Evolutionary conservation across 2,797 vertebrate species (phyloP), one percentile per base, ranked within the genome.

Genomic region (Helicolenus hilgendorfi): DNA sequence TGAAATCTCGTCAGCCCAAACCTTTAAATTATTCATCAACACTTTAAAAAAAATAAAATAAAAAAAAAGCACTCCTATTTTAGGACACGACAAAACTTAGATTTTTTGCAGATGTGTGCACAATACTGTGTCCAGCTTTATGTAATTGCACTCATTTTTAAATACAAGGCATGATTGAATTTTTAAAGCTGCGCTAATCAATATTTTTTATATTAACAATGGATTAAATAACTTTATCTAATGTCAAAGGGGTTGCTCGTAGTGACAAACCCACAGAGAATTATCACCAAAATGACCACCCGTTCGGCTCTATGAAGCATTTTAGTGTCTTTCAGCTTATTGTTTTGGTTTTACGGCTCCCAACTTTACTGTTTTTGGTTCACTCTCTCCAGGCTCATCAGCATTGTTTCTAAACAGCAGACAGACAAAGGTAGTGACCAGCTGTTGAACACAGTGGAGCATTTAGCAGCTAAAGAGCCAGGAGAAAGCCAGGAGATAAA

Each of bases 21-120:
- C 49, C 71, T 60, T 65, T 92, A 78, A 93, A 94, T 92, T 88
- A 93, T 89, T 93, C 80, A 94, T 84, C 45, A 29, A 73, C 65
- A 35, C 64, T 55, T 72, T 62, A 72, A 79, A 82, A 56, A 83
- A 67, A 77, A 83, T 62, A 72, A 79, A 82, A 56, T 81, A 67
- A 77, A 83, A 82, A 56, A 85, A 74, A 80, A 41, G 55, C 72
- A 67, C 67, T 68, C 13, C 29, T 92, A 76, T 89, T 93, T 91
- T 89, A 70, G 33, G 26, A 29, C 64, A 76, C 11, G 35, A 82
- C 60, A 65, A 70, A 83, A 89, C 29, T 77, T 60, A 26, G 65
- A 80, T 85, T 91, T 83, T 89, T 83, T 89, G 69, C 72, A 79
- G 62, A 74, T 18, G 67, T 73, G 24, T 77, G 76, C 75, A 88